Conservation (phyloP, 2,113 vertebrate genomes). For the Eonycteris spelaea region DNA sequence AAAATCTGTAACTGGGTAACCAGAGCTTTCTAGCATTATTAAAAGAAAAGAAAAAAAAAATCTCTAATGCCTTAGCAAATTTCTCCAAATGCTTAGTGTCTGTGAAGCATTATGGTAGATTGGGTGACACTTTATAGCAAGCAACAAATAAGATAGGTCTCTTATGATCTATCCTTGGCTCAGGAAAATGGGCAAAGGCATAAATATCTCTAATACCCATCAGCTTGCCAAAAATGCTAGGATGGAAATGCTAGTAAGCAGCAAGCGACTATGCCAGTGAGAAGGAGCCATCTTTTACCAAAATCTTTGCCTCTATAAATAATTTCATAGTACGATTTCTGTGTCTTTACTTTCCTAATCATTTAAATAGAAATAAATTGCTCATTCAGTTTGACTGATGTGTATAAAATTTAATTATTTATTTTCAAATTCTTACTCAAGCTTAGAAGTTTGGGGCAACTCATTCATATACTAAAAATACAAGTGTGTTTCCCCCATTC, state of each 20-base stretch:
- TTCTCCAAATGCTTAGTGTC: not conserved
- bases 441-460: not conserved
- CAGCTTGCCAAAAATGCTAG: not conserved
- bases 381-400: not conserved
- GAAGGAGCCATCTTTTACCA: not conserved
- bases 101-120: not conserved
- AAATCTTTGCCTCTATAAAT: not conserved
- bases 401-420: not conserved
- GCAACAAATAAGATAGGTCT: not conserved
- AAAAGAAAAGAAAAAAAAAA: not conserved
- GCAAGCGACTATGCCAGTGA: not conserved
- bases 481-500: not conserved
- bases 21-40: not conserved
- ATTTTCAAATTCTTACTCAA: not conserved
- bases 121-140: not conserved
- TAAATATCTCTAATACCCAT: not conserved
- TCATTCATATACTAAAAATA: not conserved
- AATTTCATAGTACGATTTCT: not conserved
- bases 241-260: not conserved
- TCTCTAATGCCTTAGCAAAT: not conserved
- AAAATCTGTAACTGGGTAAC: not conserved
- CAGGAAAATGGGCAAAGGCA: not conserved
- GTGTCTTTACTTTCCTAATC: not conserved
- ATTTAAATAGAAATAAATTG: not conserved
- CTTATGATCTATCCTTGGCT: not conserved